Conservation (phyloP, 2,888 invertebrate species). For the Hemistola chrysoprasaria region DNA sequence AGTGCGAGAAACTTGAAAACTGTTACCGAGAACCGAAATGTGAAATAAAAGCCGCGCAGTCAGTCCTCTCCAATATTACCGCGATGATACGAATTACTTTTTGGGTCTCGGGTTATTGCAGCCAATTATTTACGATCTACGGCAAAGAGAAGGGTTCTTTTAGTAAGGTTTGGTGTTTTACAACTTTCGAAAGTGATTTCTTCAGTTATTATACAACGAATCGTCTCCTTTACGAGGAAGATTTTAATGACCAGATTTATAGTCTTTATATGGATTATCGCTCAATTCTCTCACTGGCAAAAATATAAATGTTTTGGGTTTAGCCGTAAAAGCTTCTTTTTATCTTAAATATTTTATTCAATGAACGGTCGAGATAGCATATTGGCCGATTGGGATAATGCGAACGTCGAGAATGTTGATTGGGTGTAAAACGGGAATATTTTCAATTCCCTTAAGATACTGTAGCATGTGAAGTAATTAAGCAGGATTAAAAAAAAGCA, state of each 20-base stretch:
- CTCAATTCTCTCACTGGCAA: slow-evolving; percentile 25
- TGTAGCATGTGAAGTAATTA: slow-evolving; percentile 16
- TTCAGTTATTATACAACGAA: slow-evolving; percentile 49
- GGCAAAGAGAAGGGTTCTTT: slow-evolving; percentile 49
- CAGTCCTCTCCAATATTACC: slow-evolving; percentile 13
- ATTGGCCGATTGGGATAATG: slow-evolving; percentile 7
- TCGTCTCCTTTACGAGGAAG: slow-evolving; percentile 50
- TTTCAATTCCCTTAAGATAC: slow-evolving; percentile 10
- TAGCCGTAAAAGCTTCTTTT: slow-evolving; percentile 23
- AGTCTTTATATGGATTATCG: slow-evolving; percentile 34
- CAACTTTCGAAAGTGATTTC: slow-evolving; percentile 73
- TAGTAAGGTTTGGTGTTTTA: slow-evolving; percentile 50
- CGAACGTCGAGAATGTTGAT: slow-evolving; percentile 12
- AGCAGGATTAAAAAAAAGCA: slow-evolving; percentile 23
- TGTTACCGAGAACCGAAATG: slow-evolving; percentile 14
- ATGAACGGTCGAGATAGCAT: slow-evolving; percentile 11
- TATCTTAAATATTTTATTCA: slow-evolving; percentile 18
- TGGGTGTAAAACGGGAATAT: slow-evolving; percentile 9
- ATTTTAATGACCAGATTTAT: slow-evolving; percentile 51
- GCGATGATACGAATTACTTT: slow-evolving; percentile 37
- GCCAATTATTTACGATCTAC: slow-evolving; percentile 47
- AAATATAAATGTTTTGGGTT: slow-evolving; percentile 20
- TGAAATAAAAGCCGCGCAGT: slow-evolving; percentile 8
- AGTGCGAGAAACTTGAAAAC: slow-evolving; percentile 12
- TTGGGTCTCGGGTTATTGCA: slow-evolving; percentile 42